A percentile compares a stretch with the other conserved stretches of the same genome.
Evolutionary conservation across 2,888 invertebrate species (phyloP).

Genomic region (Dendrolimus houi): DNA sequence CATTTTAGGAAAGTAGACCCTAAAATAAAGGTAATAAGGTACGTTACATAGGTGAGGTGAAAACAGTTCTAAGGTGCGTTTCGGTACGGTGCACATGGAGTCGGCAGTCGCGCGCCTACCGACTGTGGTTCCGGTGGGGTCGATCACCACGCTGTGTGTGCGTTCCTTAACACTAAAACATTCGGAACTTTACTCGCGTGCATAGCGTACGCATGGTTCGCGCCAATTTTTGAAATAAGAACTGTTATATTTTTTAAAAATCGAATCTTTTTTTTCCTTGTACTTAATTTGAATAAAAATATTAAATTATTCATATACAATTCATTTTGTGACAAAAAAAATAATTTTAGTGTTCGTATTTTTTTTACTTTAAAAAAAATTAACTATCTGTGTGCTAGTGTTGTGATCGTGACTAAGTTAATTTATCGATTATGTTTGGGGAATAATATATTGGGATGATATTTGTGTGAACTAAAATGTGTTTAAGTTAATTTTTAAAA

Average conservation of each 20-base stretch:
- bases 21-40: conserved; percentile 4
- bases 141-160: conserved; percentile 62
- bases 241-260: conserved; percentile 13
- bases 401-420: conserved; percentile 8
- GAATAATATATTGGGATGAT: neutral
- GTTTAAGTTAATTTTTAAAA: neutral
- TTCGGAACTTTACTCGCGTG: conserved; percentile 41
- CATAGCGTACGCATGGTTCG: conserved; percentile 38
- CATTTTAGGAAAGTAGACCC: conserved; percentile 17
- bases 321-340: conserved; percentile 1
- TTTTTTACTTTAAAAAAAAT: conserved; percentile 9
- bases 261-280: conserved; percentile 3
- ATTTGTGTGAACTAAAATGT: neutral
- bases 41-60: conserved; percentile 9
- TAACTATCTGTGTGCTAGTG: conserved; percentile 7
- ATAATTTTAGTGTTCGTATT: conserved; percentile 15
- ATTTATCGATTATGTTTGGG: neutral
- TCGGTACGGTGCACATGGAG: conserved; percentile 70
- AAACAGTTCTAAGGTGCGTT: conserved; percentile 37
- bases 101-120: conserved; percentile 67
- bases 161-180: conserved; percentile 48
- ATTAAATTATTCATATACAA: conserved; percentile 17
- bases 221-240: conserved; percentile 35
- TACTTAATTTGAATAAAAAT: conserved; percentile 12
- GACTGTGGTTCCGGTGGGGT: conserved; percentile 77